Conservation (phyloP, 2,797 vertebrate species). For the Cossypha dichroa region DNA sequence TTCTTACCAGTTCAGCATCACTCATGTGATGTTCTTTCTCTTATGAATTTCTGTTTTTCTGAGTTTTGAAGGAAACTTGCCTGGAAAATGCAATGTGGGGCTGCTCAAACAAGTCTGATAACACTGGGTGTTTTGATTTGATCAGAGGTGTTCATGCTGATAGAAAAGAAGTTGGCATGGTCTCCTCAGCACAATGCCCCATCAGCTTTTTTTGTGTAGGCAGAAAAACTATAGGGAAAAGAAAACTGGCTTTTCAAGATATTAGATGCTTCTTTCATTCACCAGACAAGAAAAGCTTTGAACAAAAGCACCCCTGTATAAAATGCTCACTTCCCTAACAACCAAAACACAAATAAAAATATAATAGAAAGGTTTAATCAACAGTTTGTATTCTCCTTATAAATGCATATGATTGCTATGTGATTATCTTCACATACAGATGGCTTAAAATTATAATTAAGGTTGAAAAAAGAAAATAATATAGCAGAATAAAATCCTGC, state of each 20-base stretch:
- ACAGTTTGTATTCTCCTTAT: neutral
- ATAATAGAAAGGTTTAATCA: neutral
- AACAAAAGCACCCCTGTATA: neutral
- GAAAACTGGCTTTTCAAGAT: constrained; percentile 12
- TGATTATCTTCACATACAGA: neutral
- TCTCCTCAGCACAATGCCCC: neutral
- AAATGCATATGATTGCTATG: neutral
- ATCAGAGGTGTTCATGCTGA: constrained; percentile 11
- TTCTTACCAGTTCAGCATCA: constrained; percentile 33
- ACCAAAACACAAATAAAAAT: neutral
- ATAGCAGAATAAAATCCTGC: neutral
- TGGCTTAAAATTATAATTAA: neutral
- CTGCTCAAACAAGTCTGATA: constrained; percentile 49
- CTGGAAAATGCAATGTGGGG: constrained; percentile 10
- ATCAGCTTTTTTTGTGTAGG: neutral
- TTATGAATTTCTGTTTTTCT: constrained; percentile 68
- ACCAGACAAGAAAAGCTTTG: neutral
- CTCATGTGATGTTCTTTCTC: constrained; percentile 26
- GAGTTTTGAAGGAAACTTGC: constrained; percentile 29
- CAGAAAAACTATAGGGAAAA: constrained; percentile 24
- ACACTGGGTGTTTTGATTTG: constrained; percentile 12
- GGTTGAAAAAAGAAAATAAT: neutral
- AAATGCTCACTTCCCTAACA: neutral
- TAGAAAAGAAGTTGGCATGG: constrained; percentile 2
- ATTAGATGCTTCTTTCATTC: neutral